phyloP scores from a whole-genome alignment of 2,888 invertebrate genomes.

The Drosophila subsilvestris region DNA sequence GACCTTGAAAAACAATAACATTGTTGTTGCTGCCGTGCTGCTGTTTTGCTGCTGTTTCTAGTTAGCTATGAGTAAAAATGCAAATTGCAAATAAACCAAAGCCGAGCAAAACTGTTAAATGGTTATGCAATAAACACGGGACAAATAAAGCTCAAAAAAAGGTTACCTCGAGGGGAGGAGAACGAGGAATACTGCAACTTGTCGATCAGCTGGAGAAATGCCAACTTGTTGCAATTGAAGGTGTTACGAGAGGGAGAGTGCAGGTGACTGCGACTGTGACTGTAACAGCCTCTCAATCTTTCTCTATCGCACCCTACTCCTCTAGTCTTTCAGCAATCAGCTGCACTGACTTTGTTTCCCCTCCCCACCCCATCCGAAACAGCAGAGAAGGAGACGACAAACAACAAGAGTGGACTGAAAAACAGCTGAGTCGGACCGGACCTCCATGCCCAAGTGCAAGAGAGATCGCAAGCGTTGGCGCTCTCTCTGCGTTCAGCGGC shows the following conservation, averaged over 20 bases:
- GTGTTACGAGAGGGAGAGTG: constrained; percentile 14
- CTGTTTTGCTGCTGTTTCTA: constrained; percentile 25
- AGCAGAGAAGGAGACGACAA: constrained; percentile 2
- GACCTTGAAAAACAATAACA: constrained; percentile 75
- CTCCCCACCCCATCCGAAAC: not conserved
- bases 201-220: constrained; percentile 8
- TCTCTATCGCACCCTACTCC: not conserved
- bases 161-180: constrained; percentile 6
- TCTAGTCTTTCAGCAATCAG: not conserved
- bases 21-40: constrained; percentile 46
- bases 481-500: not conserved
- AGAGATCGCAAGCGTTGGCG: constrained; percentile 22
- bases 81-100: constrained; percentile 62
- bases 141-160: constrained; percentile 11
- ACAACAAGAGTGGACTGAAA: constrained; percentile 6
- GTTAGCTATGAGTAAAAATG: constrained; percentile 52
- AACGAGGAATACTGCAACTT: constrained; percentile 11
- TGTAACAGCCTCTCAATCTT: constrained; percentile 9
- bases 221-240: constrained; percentile 42
- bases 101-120: constrained; percentile 64
- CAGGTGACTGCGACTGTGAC: constrained; percentile 6
- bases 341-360: not conserved
- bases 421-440: constrained; percentile 62
- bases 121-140: constrained; percentile 62
- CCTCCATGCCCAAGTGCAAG: constrained; percentile 59